A percentile compares a stretch with the other conserved stretches of the same genome.
phyloP scores from a whole-genome alignment of 2,113 vertebrate species.

The Xiphophorus hellerii region DNA sequence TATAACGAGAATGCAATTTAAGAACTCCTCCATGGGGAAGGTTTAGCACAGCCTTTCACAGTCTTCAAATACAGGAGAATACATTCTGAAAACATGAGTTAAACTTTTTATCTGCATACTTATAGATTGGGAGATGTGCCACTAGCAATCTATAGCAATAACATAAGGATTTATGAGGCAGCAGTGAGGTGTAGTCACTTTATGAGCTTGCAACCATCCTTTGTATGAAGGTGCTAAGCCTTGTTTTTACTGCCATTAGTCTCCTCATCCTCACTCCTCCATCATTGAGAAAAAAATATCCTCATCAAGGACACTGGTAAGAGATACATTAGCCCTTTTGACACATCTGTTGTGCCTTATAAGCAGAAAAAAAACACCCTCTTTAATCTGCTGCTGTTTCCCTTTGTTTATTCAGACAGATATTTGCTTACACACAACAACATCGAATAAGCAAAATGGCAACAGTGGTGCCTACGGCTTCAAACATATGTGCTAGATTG shows the following conservation, averaged over 20 bases:
- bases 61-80: slow-evolving; percentile 2
- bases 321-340: background rate
- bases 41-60: background rate
- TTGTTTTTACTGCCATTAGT: slow-evolving; percentile 56
- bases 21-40: slow-evolving; percentile 9
- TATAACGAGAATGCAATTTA: slow-evolving; percentile 20
- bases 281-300: slow-evolving; percentile 26
- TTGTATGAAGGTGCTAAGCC: slow-evolving; percentile 56
- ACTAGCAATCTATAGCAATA: slow-evolving; percentile 33
- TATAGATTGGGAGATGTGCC: slow-evolving; percentile 19
- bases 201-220: slow-evolving; percentile 53
- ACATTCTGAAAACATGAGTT: slow-evolving; percentile 6
- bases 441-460: background rate
- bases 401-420: background rate
- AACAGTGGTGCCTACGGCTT: background rate
- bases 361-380: background rate
- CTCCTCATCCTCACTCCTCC: slow-evolving; percentile 25
- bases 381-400: background rate
- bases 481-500: background rate
- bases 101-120: slow-evolving; percentile 28
- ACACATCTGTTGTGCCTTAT: background rate
- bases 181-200: slow-evolving; percentile 51
- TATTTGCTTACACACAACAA: background rate
- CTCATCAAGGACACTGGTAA: slow-evolving; percentile 46
- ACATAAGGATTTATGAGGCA: slow-evolving; percentile 56